Conservation (phyloP, 2,888 invertebrate species). For the Ochropacha duplaris region DNA sequence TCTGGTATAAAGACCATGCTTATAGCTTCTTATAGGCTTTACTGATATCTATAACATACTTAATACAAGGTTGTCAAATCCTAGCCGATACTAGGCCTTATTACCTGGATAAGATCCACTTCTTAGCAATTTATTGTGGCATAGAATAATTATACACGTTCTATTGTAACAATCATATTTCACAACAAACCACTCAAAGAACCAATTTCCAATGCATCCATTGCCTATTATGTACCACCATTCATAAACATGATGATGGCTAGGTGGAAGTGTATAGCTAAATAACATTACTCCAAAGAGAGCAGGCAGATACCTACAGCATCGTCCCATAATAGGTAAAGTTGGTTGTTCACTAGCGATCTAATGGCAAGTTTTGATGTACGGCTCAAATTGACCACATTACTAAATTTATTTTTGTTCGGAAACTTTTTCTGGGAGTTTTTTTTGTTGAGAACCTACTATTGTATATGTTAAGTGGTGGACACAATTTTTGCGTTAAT, state of each 20-base stretch:
- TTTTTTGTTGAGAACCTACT: not conserved
- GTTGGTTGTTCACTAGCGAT: conserved; percentile 55
- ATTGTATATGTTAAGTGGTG: not conserved
- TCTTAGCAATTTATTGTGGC: too few relatives aligned
- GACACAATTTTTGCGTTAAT: not conserved
- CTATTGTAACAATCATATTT: conserved; percentile 14
- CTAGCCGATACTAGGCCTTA: too few relatives aligned
- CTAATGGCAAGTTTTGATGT: conserved; percentile 50
- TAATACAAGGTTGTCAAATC: too few relatives aligned
- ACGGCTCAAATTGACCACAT: conserved; percentile 38
- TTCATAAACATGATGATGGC: not conserved
- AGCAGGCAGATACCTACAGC: conserved; percentile 19
- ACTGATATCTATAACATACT: too few relatives aligned
- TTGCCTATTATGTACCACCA: not conserved
- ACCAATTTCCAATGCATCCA: conserved; percentile 4
- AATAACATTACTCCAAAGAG: not conserved
- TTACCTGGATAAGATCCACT: too few relatives aligned
- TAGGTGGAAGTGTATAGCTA: not conserved
- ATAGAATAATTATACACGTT: too few relatives aligned
- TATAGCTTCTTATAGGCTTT: too few relatives aligned
- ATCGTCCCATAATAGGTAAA: conserved; percentile 52
- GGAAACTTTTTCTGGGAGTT: not conserved
- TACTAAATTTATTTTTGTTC: conserved; percentile 10
- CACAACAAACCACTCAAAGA: conserved; percentile 8
- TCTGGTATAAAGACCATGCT: too few relatives aligned